Base-by-base conservation (phyloP, 1,140 invertebrate species). In the Pinna nobilis region DNA sequence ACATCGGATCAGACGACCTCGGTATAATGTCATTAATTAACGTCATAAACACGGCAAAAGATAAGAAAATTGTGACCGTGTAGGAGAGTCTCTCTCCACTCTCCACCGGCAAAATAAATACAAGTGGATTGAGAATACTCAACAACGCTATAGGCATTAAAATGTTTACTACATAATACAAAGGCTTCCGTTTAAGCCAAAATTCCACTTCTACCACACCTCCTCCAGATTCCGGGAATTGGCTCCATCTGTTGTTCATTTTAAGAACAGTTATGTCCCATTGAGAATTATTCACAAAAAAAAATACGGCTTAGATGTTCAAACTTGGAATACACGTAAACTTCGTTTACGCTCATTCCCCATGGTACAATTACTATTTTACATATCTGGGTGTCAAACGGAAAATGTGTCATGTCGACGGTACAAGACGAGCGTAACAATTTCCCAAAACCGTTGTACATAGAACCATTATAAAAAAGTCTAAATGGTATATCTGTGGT, bases 1-100 rank as follows among this genome's bases (percentile, higher is more conserved):
- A n/a, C n/a, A n/a, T n/a, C n/a, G n/a, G n/a, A n/a, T n/a, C n/a
- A n/a, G n/a, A n/a, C n/a, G n/a, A n/a, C n/a, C n/a, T n/a, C n/a
- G n/a, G n/a, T n/a, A n/a, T n/a, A n/a, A n/a, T n/a, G n/a, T n/a
- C n/a, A n/a, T n/a, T n/a, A n/a, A n/a, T n/a, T n/a, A n/a, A n/a
- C n/a, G 69, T 73, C 41, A 79, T 18, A 39, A 82, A 79, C 15
- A 81, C 74, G 23, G 77, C 77, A 9, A 77, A 68, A 6, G 80
- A 77, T 15, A 81, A 59, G 15, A 81, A 76, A 13, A 76, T 70
- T 9, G 77, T 79, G 25, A 81, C 70, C 1, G 74, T 61, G 32
- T 61, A 79, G 1, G 70, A 49, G 13, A 67, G 51, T 57, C 74
- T 79, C 49, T 81, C 77, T 30, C 79, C 79, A 25, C 66, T 63